Evolutionary conservation across 2,888 invertebrate species (phyloP), one percentile per base, ranked within the genome.

Genomic region (Microdon myrmicae): DNA sequence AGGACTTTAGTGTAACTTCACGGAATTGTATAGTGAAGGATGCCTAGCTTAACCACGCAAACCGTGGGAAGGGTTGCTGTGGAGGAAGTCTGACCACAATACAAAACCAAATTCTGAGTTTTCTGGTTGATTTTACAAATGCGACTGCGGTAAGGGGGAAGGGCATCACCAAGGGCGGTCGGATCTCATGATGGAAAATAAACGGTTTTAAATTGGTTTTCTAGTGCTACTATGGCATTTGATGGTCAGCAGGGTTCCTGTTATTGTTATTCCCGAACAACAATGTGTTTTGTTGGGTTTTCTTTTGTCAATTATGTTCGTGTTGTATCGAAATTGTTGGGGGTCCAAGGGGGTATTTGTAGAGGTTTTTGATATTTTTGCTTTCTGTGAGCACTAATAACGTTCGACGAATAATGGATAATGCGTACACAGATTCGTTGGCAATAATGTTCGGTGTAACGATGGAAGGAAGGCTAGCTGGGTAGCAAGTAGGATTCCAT

Each of bases 281-380:
- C 37, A 28, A 17, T n/a, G 19, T 25, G 10, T 12, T 7, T 44
- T 7, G 17, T 14, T 17, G 12, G 35, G 7, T 28, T 13, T 8
- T 34, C 34, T 12, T 38, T 4, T 48, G 6, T 12, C 19, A 14
- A 25, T 20, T 14, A 34, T 34, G 22, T 14, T 13, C 4, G 28
- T 23, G 7, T 12, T 44, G 37, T 38, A 16, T 44, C 39, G 17
- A 17, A 32, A 13, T 48, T 29, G 37, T 14, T 22, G 34, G 26
- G 12, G 10, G 31, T 3, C n/a, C 2, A 4, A 3, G 4, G 2
- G 2, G 32, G 8, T 44, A n/a, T 20, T 19, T 19, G 25, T 37
- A 19, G 64, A 58, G 64, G 64, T 64, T 64, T 64, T 51, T 58
- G 41, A 58, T 58, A 64, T 64, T 64, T 58, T 53, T 37, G 25